Evolutionary conservation across 2,888 invertebrate genomes (phyloP), one percentile per base, ranked within the genome.

Genomic region (Itoplectis maculator): DNA sequence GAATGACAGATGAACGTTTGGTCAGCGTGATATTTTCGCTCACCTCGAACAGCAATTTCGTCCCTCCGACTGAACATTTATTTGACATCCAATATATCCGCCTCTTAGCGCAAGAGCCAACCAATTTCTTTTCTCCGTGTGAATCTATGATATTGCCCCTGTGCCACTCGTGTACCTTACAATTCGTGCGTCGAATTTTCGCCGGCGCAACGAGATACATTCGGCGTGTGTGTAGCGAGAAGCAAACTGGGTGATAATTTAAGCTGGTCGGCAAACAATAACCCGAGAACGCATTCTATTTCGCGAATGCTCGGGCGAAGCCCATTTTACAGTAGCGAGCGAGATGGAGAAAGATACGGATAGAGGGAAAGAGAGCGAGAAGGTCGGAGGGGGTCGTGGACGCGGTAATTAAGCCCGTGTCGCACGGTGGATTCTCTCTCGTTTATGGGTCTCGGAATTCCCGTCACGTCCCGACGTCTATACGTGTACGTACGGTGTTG

Each of bases 381-480:
- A 49, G 63, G 40, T 8, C 5, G n/a, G 35, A n/a, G 11, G 20
- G 61, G 54, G 29, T 65, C 59, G 63, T 66, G 66, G 49, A 82
- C 70, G 81, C 59, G 81, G 82, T 82, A 86, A 87, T 85, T 80
- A 83, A 82, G 79, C 82, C 76, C 47, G 68, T 84, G 85, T 85
- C 82, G 82, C 76, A 81, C 76, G 75, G 75, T 79, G 83, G 73
- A 81, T 82, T 81, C 78, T 65, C 73, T 79, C 65, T 77, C 84
- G 70, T 82, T 87, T 81, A 75, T 69, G 82, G 82, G 72, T 78
- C 82, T 87, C 75, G 79, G 84, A 85, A 89, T 88, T 88, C 87
- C 37, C 75, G 83, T 89, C 89, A 89, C 89, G 89, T 88, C 70
- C 69, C 51, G 56, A 80, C 82, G 75, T 79, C 84, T 86, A 74